Percentiles rank a stretch among this genome's conserved stretches.
Conservation (phyloP, 2,888 invertebrate species). For the Tipula helvola region DNA sequence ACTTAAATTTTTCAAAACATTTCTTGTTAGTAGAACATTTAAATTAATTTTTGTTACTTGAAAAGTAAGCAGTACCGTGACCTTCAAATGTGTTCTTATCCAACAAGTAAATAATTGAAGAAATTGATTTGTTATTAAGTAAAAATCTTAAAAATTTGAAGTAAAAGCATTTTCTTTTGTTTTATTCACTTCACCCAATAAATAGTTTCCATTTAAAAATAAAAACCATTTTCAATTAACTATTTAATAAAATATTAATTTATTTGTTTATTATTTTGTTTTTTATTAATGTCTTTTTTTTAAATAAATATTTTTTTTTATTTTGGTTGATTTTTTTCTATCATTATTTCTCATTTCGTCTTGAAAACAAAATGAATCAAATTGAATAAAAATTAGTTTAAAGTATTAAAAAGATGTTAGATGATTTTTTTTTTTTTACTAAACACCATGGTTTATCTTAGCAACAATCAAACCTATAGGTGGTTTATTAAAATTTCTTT, state of each 20-base stretch:
- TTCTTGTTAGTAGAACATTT: too few species aligned
- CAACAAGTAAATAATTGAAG: too few species aligned
- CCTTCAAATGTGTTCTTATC: too few species aligned
- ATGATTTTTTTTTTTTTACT: background rate
- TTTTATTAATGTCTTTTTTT: background rate
- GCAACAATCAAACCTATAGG: too few species aligned
- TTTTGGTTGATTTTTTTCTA: background rate
- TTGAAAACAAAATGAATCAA: background rate
- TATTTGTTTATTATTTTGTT: background rate
- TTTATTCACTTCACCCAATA: background rate
- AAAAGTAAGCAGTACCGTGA: too few species aligned
- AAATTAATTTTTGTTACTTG: too few species aligned
- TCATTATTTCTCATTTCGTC: conserved; percentile 4
- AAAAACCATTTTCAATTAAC: background rate
- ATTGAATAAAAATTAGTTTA: background rate
- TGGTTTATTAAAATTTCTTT: background rate
- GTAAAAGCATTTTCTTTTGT: too few species aligned
- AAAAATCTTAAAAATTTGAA: too few species aligned
- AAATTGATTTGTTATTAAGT: too few species aligned
- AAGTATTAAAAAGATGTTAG: background rate
- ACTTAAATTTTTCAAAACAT: too few species aligned
- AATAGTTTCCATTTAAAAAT: background rate
- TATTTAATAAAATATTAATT: background rate
- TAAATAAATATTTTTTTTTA: background rate
- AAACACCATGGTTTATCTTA: background rate